Base-by-base conservation (phyloP, 2,113 vertebrate species). In the Pardalotus punctatus region DNA sequence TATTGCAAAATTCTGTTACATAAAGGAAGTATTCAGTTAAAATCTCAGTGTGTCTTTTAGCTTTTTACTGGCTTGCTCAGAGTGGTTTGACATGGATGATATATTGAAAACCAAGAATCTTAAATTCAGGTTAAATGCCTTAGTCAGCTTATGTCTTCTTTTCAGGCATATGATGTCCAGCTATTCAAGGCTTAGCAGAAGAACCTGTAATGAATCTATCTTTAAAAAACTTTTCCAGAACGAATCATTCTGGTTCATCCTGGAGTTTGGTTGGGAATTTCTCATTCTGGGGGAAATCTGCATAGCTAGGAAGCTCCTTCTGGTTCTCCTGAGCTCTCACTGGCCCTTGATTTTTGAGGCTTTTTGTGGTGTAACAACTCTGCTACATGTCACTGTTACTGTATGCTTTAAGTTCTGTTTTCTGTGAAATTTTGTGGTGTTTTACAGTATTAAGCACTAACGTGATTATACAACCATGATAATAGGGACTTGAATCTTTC, bases 81-180 rank as follows among this genome's bases (percentile, higher is more conserved):
- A 81, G 36, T 81, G 60, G 43, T 74, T 94, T 90, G 80, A 92
- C 92, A 86, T 43, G 50, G 78, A 51, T 5, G 48, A 84, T 77
- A 62, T 96, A 85, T 11, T 93, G 84, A 95, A 95, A 95, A 95
- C 73, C 89, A 95, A 94, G 51, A 61, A 71, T 88, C 66, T 93
- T 93, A 93, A 92, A 89, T 77, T 92, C 40, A 62, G 40, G 53
- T 83, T 92, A 93, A 97, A 92, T 90, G 85, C 31, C 54, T 70
- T 93, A 88, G 88, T 86, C 85, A 88, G 85, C 60, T 94, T 95
- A 83, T 35, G 60, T 78, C 43, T 90, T 50, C 47, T 80, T 91
- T 95, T 87, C 64, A 86, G 70, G 27, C 78, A 58, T 66, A 90
- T 36, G 33, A 61, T 92, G 82, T 88, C 76, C 80, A 51, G 53